Base-by-base conservation (phyloP, 2,888 invertebrate species). In the Lymantria dispar region DNA sequence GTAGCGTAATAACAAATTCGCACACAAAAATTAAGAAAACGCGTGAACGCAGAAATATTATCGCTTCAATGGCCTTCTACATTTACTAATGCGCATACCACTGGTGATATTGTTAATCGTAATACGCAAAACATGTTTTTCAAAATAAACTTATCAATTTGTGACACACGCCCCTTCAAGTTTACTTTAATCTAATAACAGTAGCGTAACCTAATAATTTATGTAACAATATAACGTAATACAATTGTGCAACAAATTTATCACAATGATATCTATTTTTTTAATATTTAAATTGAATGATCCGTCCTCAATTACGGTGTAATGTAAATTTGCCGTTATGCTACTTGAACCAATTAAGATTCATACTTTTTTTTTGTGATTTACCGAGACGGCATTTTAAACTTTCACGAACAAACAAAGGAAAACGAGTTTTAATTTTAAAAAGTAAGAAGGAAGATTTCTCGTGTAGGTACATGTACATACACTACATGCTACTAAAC, bases 11-110 rank as follows among this genome's bases (percentile, higher is more conserved):
- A 50, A 57, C 62, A 78, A 52, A 72, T 65, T 72, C 52, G 61
- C 52, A 43, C 52, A 60, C 33, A 45, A 37, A 47, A 44, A 48
- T 54, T 37, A 43, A 48, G 46, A 56, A 51, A 68, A 63, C 50
- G 70, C 72, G 68, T 70, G 58, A 61, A 75, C 74, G 73, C 68
- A 72, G 70, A 64, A 74, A 74, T 68, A 74, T 79, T 83, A 85
- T 85, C 83, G 69, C 62, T 53, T 46, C 53, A 58, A 63, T 76
- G 82, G 71, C 84, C 82, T 84, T 84, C 78, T 60, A 66, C 54
- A 53, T 62, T 49, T 65, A 52, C 50, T 57, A 74, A 75, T 73
- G 72, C 80, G 75, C 72, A 68, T 73, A 64, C 65, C 64, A 67
- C 51, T 65, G 70, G 70, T 71, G 57, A 57, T 60, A 62, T 51